These are phyloP conservation scores for Notothenia coriiceps DNA, from an alignment of 2,113 vertebrate species.

Conservation along the genomic window DNA sequence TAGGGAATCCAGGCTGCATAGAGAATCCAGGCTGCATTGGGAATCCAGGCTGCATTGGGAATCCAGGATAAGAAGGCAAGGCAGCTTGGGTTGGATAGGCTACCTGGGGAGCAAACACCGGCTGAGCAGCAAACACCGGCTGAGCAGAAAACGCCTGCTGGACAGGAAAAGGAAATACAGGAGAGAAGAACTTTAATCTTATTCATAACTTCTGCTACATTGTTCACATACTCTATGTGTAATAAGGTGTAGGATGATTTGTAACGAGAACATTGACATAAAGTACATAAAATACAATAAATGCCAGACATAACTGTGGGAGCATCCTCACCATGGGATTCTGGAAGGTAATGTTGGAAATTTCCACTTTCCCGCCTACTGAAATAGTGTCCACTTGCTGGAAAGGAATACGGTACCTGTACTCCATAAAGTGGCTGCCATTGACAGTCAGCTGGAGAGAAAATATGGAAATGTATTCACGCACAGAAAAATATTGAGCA, in stretches of 20 bases:
- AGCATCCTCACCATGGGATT: slow-evolving; percentile 61
- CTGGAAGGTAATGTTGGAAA: slow-evolving; percentile 80
- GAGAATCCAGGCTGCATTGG: background rate
- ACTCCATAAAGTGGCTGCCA: slow-evolving; percentile 69
- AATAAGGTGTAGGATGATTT: slow-evolving; percentile 1
- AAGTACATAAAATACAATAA: background rate
- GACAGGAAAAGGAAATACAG: background rate
- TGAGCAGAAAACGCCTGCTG: slow-evolving; percentile 3
- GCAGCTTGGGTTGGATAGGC: slow-evolving; percentile 15
- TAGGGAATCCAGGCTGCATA: background rate
- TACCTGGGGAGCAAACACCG: background rate
- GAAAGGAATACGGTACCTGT: slow-evolving; percentile 65
- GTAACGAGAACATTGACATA: background rate
- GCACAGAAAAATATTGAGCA: background rate
- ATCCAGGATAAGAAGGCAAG: slow-evolving; percentile 7
- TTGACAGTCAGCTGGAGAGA: slow-evolving; percentile 83
- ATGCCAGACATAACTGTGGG: background rate
- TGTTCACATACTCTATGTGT: background rate
- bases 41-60: slow-evolving; percentile 18
- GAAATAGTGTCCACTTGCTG: slow-evolving; percentile 64
- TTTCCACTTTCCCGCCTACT: slow-evolving; percentile 73
- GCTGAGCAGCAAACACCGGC: slow-evolving; percentile 24
- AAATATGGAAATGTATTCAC: background rate
- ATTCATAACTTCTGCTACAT: background rate
- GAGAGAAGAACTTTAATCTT: background rate